Percentiles rank a stretch among this genome's conserved stretches.
phyloP scores from a whole-genome alignment of 2,113 vertebrate genomes.

The Gymnorhina tibicen region DNA sequence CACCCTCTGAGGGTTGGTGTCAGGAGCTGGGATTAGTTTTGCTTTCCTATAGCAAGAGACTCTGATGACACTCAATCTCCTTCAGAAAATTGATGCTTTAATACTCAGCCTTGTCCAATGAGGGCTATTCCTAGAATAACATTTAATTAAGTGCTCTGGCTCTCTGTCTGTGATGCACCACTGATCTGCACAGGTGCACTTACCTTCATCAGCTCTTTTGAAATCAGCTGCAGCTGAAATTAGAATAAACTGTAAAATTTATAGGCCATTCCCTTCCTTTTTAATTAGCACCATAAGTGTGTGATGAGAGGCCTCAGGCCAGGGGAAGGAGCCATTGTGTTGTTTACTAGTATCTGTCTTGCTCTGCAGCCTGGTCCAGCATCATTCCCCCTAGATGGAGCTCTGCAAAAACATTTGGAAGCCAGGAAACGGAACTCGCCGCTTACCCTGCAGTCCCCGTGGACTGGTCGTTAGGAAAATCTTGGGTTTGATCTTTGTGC shows the following conservation, averaged over 20 bases:
- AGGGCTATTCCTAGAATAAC: constrained; percentile 78
- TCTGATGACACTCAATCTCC: constrained; percentile 73
- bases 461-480: background rate
- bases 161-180: constrained; percentile 67
- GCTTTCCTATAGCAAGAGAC: background rate
- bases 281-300: background rate
- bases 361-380: background rate
- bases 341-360: background rate
- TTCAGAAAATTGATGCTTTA: constrained; percentile 73
- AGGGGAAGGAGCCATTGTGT: background rate
- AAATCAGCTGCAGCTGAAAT: constrained; percentile 55
- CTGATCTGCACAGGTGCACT: constrained; percentile 72
- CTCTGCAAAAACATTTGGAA: constrained; percentile 53
- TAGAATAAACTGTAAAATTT: constrained; percentile 64
- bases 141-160: constrained; percentile 82
- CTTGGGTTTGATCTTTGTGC: background rate
- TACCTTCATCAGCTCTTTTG: constrained; percentile 64
- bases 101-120: constrained; percentile 66
- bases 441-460: background rate
- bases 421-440: background rate
- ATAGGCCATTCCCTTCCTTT: constrained; percentile 49
- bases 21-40: background rate
- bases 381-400: constrained; percentile 57
- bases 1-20: background rate
- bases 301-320: background rate